Evolutionary conservation across 2,797 vertebrate species (phyloP).

Genomic region (Ptychobarbus kaznakovi): DNA sequence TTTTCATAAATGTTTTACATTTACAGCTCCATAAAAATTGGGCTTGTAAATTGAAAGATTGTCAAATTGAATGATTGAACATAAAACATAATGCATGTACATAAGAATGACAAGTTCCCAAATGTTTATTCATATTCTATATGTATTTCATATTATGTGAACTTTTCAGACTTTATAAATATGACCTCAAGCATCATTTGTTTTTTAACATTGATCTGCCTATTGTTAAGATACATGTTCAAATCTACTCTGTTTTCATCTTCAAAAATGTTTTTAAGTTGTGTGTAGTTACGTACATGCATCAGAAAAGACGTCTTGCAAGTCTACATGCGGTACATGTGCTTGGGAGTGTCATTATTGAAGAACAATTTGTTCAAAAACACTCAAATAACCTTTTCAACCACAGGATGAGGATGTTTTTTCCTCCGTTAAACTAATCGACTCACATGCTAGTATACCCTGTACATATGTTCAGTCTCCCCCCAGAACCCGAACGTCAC

Average conservation of each 20-base stretch:
- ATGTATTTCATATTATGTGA: not conserved
- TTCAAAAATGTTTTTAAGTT: constrained; percentile 13
- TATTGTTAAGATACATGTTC: not conserved
- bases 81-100: not conserved
- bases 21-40: not conserved
- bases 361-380: constrained; percentile 55
- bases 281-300: not conserved
- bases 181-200: not conserved
- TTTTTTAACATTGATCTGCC: not conserved
- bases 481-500: constrained; percentile 49
- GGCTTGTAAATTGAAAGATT: not conserved
- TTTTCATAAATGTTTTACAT: not conserved
- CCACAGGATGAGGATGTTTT: constrained; percentile 59
- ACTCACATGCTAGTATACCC: constrained; percentile 43
- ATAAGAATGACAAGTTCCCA: not conserved
- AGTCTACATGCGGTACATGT: constrained; percentile 1
- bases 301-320: not conserved
- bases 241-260: not conserved
- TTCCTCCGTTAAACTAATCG: constrained; percentile 51
- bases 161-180: not conserved
- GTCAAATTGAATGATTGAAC: not conserved
- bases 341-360: constrained; percentile 24
- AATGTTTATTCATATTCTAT: not conserved
- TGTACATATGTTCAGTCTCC: constrained; percentile 29
- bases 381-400: constrained; percentile 45